These are phyloP conservation scores for Hypomecis atomaria DNA, from an alignment of 2,888 invertebrate genomes.

Conservation along the genomic window DNA sequence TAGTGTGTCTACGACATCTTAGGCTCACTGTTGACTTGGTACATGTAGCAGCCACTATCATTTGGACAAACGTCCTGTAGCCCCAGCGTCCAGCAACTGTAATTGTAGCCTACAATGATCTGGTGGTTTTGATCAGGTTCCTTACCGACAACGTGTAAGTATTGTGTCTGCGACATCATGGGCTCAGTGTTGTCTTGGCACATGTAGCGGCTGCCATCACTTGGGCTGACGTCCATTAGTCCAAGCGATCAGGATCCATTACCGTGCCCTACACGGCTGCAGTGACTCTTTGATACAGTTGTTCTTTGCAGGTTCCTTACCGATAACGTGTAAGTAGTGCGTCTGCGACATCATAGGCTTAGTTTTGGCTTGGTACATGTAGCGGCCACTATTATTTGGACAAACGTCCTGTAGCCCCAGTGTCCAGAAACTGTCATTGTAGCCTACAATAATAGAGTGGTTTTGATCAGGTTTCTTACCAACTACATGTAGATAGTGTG, in stretches of 20 bases:
- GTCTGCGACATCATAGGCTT: constrained; percentile 82
- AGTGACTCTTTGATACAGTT: constrained; percentile 89
- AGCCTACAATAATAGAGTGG: constrained; percentile 84
- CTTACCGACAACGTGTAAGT: constrained; percentile 76
- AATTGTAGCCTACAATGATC: constrained; percentile 89
- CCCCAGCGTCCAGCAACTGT: constrained; percentile 92
- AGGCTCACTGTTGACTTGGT: constrained; percentile 81
- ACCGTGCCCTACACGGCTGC: constrained; percentile 91
- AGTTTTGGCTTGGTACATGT: constrained; percentile 88
- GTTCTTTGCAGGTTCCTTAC: constrained; percentile 50
- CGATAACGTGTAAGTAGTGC: constrained; percentile 75
- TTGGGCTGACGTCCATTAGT: constrained; percentile 90
- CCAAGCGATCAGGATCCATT: constrained; percentile 93
- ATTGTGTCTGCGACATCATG: constrained; percentile 80
- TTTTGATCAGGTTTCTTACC: constrained; percentile 55
- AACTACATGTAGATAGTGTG: constrained; percentile 75
- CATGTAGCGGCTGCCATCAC: constrained; percentile 94
- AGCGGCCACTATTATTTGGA: constrained; percentile 92
- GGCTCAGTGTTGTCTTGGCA: constrained; percentile 84
- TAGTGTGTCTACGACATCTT: constrained; percentile 81
- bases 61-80: constrained; percentile 91
- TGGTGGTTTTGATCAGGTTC: neutral
- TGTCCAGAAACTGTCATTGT: constrained; percentile 93
- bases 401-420: constrained; percentile 92
- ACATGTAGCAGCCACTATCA: constrained; percentile 94